Evolutionary conservation across 2,888 invertebrate genomes (phyloP).

Genomic region (Icerya purchasi): DNA sequence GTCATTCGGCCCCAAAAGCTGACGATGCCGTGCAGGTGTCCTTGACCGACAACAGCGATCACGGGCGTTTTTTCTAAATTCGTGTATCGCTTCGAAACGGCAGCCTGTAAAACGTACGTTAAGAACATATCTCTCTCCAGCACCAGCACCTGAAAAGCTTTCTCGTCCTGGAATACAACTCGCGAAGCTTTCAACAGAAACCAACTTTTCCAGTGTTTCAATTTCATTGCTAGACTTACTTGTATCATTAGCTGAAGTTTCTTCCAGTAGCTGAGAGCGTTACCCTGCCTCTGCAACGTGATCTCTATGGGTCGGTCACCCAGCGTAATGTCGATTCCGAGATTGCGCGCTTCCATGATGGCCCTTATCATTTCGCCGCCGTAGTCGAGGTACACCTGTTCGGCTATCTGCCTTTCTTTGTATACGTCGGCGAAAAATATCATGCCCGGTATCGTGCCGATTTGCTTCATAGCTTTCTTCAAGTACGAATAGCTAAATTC

Average conservation of each 20-base stretch:
- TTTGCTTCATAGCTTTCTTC: slow-evolving; percentile 4
- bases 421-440: slow-evolving; percentile 11
- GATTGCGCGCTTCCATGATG: not conserved
- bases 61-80: slow-evolving; percentile 1
- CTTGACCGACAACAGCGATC: slow-evolving; percentile 9
- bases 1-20: slow-evolving; percentile 6
- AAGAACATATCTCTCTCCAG: slow-evolving; percentile 11
- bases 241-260: slow-evolving; percentile 1
- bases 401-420: slow-evolving; percentile 5
- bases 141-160: slow-evolving; percentile 7
- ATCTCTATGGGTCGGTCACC: slow-evolving; percentile 8
- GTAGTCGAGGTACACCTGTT: slow-evolving; percentile 2
- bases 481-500: slow-evolving; percentile 6
- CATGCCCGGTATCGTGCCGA: slow-evolving; percentile 10
- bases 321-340: slow-evolving; percentile 5
- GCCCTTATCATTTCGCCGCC: slow-evolving; percentile 8
- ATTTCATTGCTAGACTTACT: slow-evolving; percentile 5
- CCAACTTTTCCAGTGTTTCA: slow-evolving; percentile 4
- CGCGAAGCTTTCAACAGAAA: slow-evolving; percentile 1
- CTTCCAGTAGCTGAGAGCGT: slow-evolving; percentile 8
- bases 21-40: slow-evolving; percentile 7
- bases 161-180: slow-evolving; percentile 6
- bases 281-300: slow-evolving; percentile 9
- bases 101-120: slow-evolving; percentile 8
- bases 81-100: not conserved